These are phyloP conservation scores for Caenorhabditis macrosperma DNA, from an alignment of 2,888 invertebrate genomes.

Conservation along the genomic window DNA sequence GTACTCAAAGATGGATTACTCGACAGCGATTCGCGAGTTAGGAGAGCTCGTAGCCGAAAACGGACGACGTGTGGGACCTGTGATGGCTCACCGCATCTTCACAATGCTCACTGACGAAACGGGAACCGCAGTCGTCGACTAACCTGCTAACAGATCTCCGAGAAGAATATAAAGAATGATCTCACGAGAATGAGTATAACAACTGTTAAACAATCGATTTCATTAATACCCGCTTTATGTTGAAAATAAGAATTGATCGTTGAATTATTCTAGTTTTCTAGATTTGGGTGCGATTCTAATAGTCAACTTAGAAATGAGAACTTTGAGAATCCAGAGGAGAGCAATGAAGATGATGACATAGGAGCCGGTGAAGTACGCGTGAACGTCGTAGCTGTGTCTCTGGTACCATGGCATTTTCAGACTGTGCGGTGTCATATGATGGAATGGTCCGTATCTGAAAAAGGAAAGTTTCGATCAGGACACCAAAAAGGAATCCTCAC, in stretches of 20 bases:
- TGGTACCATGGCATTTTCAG: constrained; percentile 27
- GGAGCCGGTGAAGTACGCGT: background rate
- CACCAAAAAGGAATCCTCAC: background rate
- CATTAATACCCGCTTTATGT: too few relatives aligned
- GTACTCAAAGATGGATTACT: constrained; percentile 58
- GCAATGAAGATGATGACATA: background rate
- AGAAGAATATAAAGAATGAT: background rate
- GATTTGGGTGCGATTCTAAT: too few relatives aligned
- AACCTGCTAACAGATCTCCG: too few relatives aligned
- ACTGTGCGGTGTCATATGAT: constrained; percentile 40
- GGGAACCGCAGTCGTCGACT: constrained; percentile 60
- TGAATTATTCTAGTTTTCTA: too few relatives aligned
- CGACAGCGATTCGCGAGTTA: constrained; percentile 54
- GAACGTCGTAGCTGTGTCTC: constrained; percentile 22
- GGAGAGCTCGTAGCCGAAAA: constrained; percentile 58
- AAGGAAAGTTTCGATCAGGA: background rate
- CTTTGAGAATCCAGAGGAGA: background rate
- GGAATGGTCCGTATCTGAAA: constrained; percentile 44
- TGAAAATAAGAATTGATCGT: too few relatives aligned
- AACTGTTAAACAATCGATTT: too few relatives aligned
- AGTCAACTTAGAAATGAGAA: background rate
- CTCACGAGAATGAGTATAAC: too few relatives aligned
- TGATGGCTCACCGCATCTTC: constrained; percentile 61
- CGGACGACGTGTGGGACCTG: constrained; percentile 58
- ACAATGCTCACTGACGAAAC: constrained; percentile 64